Base-by-base conservation (phyloP, 2,113 vertebrate genomes). In the Phainopepla nitens region DNA sequence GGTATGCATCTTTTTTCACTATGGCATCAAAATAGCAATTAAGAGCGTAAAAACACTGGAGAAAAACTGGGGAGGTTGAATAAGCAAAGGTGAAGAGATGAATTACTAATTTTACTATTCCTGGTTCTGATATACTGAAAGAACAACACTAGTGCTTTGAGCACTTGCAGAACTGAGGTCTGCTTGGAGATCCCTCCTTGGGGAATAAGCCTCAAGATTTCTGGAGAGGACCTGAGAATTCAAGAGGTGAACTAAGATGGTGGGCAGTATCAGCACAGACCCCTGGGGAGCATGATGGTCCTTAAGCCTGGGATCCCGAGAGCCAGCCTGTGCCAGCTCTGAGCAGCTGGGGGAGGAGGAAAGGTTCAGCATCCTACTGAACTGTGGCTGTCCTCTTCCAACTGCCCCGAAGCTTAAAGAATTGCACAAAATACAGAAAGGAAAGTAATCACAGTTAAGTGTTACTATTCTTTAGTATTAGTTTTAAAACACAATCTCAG, bases 281-380 rank as follows among this genome's bases (percentile, higher is more conserved):
- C 22, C 10, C 12, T 75, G 28, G 23, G 10, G 5, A 39, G 10
- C 24, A 27, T 20, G 10, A 68, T 22, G 3, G 22, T 54, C 20
- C 13, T 47, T 76, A 17, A 60, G 15, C 6, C 36, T 72, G 50
- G 11, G 18, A 73, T 66, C 6, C 47, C 36, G 36, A 17, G 13
- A 10, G 0, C 25, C 45, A 29, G 41, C 28, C 49, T 41, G 5
- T 58, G 41, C 31, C 0, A 0, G 10, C 25, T 36, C 20, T 17
- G 20, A 75, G 27, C 15, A 69, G 17, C 31, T 5, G 3, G 2
- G 18, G 23, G 3, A 80, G 21, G 24, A 81, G 14, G n/a, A 57
- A 23, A 18, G 14, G 6, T 78, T 60, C 69, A 41, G 27, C 8
- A 14, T 75, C 13, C 6, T 13, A 5, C 21, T 58, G 58, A 57